Percentiles rank a stretch among this genome's conserved stretches.
These are phyloP conservation scores for Cyprinodon diabolis DNA, from an alignment of 2,797 vertebrate species.

Conservation along the genomic window DNA sequence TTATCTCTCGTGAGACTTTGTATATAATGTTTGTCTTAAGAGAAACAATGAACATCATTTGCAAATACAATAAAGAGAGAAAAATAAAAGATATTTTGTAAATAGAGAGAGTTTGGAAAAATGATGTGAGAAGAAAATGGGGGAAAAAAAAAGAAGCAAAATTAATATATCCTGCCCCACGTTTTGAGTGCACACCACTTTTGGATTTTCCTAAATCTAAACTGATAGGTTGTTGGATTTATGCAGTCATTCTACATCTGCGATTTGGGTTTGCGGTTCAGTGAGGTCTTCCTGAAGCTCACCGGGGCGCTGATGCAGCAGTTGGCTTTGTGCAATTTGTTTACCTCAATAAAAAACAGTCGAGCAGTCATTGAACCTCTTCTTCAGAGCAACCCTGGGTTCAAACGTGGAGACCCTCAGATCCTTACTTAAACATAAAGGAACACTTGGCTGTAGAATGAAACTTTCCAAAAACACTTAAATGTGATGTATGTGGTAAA, in stretches of 20 bases:
- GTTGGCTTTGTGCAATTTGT: conserved; percentile 48
- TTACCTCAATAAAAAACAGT: conserved; percentile 57
- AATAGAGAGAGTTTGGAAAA: conserved; percentile 29
- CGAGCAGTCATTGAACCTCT: conserved; percentile 43
- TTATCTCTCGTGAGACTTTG: conserved; percentile 25
- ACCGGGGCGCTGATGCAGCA: conserved; percentile 58
- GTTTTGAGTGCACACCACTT: conserved; percentile 10
- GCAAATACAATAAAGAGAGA: conserved; percentile 29
- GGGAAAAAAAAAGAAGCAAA: background rate
- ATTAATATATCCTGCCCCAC: conserved; percentile 45
- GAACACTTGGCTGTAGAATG: conserved; percentile 30
- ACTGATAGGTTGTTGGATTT: conserved; percentile 36
- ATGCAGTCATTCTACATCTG: conserved; percentile 22
- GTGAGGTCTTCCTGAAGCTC: conserved; percentile 30
- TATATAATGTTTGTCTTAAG: conserved; percentile 16
- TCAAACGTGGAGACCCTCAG: conserved; percentile 53
- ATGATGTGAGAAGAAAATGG: conserved; percentile 1
- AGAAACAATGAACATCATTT: conserved; percentile 28
- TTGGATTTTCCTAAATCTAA: conserved; percentile 25
- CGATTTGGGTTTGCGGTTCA: conserved; percentile 20
- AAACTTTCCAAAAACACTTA: conserved; percentile 72
- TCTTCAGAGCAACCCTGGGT: conserved; percentile 34
- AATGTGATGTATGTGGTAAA: conserved; percentile 57
- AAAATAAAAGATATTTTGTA: conserved; percentile 26
- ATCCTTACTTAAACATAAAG: conserved; percentile 49